phyloP scores from a whole-genome alignment of 2,113 vertebrate species.

The Haplochromis vanheusdeni region DNA sequence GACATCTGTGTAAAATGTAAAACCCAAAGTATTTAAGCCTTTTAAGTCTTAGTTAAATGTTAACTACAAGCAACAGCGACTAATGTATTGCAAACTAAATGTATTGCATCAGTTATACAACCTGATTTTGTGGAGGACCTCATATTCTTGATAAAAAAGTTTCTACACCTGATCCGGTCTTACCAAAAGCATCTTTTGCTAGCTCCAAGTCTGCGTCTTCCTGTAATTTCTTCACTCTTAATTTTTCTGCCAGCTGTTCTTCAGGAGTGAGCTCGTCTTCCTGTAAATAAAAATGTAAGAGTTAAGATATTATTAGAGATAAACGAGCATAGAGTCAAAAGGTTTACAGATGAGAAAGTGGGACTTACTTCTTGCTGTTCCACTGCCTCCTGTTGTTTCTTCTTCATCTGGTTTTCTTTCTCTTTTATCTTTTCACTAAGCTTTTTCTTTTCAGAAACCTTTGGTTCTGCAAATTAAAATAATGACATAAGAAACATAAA shows the following conservation, averaged over 20 bases:
- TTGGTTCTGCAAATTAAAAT: slow-evolving; percentile 70
- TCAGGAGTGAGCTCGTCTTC: slow-evolving; percentile 76
- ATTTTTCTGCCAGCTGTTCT: slow-evolving; percentile 85
- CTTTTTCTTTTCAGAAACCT: slow-evolving; percentile 94
- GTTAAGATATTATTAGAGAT: not conserved
- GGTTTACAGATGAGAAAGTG: not conserved
- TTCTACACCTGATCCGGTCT: not conserved
- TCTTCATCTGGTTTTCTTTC: slow-evolving; percentile 86
- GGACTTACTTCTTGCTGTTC: slow-evolving; percentile 72
- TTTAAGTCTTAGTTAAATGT: not conserved
- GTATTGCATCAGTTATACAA: not conserved
- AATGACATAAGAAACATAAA: not conserved
- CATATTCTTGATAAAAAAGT: not conserved
- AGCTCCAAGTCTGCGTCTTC: slow-evolving; percentile 91
- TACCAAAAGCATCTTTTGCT: slow-evolving; percentile 95
- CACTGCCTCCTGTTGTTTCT: slow-evolving; percentile 77
- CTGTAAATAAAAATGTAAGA: not conserved
- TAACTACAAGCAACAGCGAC: not conserved
- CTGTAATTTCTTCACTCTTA: slow-evolving; percentile 87
- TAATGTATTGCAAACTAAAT: not conserved
- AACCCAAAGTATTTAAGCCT: not conserved
- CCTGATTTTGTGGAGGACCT: not conserved
- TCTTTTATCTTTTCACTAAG: slow-evolving; percentile 95
- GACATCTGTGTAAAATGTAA: not conserved
- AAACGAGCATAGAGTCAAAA: not conserved